These are phyloP conservation scores for Polyploca ridens DNA, from an alignment of 2,888 invertebrate species.

Conservation along the genomic window DNA sequence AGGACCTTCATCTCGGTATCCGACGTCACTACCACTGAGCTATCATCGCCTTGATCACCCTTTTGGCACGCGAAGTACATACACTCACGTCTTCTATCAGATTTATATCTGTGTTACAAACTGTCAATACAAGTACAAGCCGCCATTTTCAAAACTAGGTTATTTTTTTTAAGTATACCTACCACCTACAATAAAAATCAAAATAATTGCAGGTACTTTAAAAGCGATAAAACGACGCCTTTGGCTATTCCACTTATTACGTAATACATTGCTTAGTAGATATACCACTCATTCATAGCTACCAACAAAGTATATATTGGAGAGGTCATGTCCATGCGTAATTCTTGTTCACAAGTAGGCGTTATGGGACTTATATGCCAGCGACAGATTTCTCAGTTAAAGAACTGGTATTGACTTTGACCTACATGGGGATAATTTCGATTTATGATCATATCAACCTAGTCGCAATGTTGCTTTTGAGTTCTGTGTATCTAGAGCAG, in stretches of 20 bases:
- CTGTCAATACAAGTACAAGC: too few relatives aligned
- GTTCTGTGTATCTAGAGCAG: too few relatives aligned
- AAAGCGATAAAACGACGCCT: background rate
- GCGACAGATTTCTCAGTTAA: background rate
- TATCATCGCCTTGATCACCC: too few relatives aligned
- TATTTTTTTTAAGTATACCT: background rate
- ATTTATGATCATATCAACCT: background rate
- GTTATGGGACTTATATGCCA: background rate
- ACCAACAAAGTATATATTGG: background rate
- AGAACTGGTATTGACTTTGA: constrained; percentile 14
- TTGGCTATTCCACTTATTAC: background rate
- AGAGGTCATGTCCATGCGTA: background rate
- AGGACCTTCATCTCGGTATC: too few relatives aligned
- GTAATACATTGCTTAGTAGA: too few relatives aligned
- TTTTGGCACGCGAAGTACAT: too few relatives aligned
- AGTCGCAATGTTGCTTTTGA: background rate
- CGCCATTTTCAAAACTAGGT: too few relatives aligned
- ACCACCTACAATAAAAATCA: background rate
- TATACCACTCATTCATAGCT: too few relatives aligned
- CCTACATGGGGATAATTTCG: constrained; percentile 7
- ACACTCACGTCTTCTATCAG: too few relatives aligned
- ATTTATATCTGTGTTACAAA: too few relatives aligned
- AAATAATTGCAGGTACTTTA: background rate
- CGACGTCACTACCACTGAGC: too few relatives aligned
- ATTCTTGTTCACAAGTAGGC: background rate